Evolutionary conservation across 2,113 vertebrate species (phyloP).

Genomic region (Ginglymostoma cirratum): DNA sequence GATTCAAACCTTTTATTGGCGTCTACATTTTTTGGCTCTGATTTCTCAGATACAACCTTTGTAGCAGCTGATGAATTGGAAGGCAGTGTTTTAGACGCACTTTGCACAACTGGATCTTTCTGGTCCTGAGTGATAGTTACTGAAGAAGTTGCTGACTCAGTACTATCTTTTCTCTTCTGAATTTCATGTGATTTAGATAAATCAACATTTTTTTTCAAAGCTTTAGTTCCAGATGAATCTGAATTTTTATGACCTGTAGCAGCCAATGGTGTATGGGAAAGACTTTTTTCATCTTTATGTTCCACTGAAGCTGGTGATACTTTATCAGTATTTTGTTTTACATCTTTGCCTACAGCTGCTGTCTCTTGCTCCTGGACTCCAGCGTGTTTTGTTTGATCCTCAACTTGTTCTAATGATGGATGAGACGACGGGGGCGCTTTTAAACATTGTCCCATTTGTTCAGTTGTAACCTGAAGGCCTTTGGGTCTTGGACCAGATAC

Average conservation of each 20-base stretch:
- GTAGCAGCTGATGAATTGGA: not conserved
- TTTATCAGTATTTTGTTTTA: not conserved
- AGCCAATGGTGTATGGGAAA: not conserved
- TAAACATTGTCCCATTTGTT: not conserved
- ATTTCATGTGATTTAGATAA: conserved; percentile 30
- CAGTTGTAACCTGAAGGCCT: not conserved
- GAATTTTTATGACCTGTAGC: not conserved
- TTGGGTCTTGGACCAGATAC: not conserved
- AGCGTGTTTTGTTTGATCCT: not conserved
- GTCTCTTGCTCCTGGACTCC: not conserved
- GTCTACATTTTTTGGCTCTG: not conserved
- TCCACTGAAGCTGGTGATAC: not conserved
- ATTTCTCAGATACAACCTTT: conserved; percentile 5
- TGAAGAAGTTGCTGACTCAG: conserved; percentile 3
- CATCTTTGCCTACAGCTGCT: not conserved
- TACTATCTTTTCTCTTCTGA: not conserved
- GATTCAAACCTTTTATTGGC: conserved; percentile 14
- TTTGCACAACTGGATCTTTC: not conserved
- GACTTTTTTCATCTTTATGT: not conserved
- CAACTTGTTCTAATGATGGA: not conserved
- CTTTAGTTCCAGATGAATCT: not conserved
- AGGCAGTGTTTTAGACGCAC: not conserved
- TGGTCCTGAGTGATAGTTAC: not conserved
- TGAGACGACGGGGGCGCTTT: conserved; percentile 2
- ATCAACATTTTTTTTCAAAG: conserved; percentile 3